Conservation (phyloP, 2,888 invertebrate genomes). For the Agriopis leucophaearia region DNA sequence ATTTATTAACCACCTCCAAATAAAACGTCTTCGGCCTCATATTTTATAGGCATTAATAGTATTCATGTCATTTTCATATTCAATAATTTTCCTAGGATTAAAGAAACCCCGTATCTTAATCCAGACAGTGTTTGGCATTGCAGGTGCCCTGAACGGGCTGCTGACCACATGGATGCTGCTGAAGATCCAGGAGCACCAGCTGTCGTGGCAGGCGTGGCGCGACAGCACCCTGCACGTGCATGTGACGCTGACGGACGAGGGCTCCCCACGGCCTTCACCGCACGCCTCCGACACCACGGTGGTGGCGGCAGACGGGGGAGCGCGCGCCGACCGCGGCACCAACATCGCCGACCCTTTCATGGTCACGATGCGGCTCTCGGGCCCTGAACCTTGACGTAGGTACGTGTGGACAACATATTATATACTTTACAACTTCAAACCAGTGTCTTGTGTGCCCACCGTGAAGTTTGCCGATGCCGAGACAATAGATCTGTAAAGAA, state of each 20-base stretch:
- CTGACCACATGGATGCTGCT: slow-evolving; percentile 83
- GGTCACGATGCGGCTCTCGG: slow-evolving; percentile 63
- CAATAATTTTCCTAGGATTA: not conserved
- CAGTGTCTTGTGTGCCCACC: no score
- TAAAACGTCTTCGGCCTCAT: no score
- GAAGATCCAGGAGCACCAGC: slow-evolving; percentile 82
- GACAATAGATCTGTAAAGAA: no score
- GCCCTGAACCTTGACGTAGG: slow-evolving; percentile 53
- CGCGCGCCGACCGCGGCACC: slow-evolving; percentile 61
- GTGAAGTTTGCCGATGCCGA: no score
- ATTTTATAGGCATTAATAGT: no score
- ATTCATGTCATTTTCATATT: no score
- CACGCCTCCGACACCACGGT: slow-evolving; percentile 57
- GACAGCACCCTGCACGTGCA: slow-evolving; percentile 79
- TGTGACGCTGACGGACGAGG: slow-evolving; percentile 67
- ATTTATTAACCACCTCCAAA: no score
- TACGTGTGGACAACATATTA: not conserved
- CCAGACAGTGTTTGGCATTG: slow-evolving; percentile 1
- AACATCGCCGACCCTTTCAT: slow-evolving; percentile 75
- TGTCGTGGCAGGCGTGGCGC: slow-evolving; percentile 81
- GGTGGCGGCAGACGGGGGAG: slow-evolving; percentile 45
- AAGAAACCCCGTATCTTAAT: not conserved
- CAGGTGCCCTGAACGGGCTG: slow-evolving; percentile 79
- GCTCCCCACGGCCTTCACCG: slow-evolving; percentile 50
- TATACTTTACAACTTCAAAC: not conserved